Conservation (phyloP, 2,888 invertebrate species). For the Cetonia aurata region DNA sequence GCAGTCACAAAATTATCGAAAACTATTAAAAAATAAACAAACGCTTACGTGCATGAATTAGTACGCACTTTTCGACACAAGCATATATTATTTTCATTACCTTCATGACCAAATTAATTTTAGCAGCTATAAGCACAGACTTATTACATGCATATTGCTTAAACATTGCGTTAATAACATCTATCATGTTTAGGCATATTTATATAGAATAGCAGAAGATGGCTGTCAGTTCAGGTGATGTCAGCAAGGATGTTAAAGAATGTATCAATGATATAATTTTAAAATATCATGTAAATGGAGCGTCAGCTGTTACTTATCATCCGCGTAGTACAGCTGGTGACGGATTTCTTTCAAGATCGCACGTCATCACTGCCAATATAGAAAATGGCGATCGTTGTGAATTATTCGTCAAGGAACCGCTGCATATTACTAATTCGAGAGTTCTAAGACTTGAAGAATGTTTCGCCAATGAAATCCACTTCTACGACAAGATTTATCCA, state of each 20-base stretch:
- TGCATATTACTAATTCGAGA: slow-evolving; percentile 7
- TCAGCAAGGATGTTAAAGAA: neutral
- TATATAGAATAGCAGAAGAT: too few species aligned
- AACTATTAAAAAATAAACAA: too few species aligned
- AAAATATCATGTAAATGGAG: neutral
- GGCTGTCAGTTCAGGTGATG: too few species aligned
- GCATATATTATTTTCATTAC: too few species aligned
- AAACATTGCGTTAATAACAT: too few species aligned
- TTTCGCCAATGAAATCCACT: slow-evolving; percentile 39
- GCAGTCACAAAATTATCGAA: too few species aligned
- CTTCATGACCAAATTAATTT: too few species aligned
- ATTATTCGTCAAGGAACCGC: neutral
- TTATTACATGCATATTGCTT: too few species aligned
- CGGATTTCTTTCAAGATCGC: slow-evolving; percentile 15
- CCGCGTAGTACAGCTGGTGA: neutral
- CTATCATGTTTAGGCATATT: too few species aligned
- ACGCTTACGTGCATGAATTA: too few species aligned
- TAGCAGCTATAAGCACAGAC: too few species aligned
- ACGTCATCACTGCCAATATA: neutral
- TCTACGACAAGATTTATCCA: slow-evolving; percentile 42
- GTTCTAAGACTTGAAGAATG: slow-evolving; percentile 25
- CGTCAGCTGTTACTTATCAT: neutral
- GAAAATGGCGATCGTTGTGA: neutral
- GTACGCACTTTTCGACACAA: too few species aligned
- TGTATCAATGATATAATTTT: slow-evolving; percentile 2